A percentile compares a stretch with the other conserved stretches of the same genome.
These are phyloP conservation scores for Melieria picta DNA, from an alignment of 2,888 invertebrate genomes.

Conservation along the genomic window DNA sequence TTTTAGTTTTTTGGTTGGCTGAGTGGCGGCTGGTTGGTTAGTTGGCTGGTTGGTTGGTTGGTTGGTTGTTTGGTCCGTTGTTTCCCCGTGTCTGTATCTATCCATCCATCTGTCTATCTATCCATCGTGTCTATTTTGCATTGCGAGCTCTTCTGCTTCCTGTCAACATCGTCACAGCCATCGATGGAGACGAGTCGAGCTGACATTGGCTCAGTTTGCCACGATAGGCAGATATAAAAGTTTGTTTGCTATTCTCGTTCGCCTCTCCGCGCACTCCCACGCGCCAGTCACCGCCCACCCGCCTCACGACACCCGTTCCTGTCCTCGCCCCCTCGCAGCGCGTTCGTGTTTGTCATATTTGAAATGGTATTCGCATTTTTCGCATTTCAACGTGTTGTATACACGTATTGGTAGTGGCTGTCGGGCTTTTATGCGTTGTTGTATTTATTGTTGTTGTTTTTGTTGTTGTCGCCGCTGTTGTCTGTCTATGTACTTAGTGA, in stretches of 20 bases:
- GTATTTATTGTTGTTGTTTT: too few species aligned
- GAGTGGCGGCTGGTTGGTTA: neutral
- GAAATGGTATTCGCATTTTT: neutral
- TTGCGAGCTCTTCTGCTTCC: conserved; percentile 31
- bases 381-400: too few species aligned
- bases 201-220: conserved; percentile 42
- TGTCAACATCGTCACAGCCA: conserved; percentile 41
- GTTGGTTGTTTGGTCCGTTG: conserved; percentile 36
- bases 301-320: conserved; percentile 7
- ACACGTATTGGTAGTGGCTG: too few species aligned
- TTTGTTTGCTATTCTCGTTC: conserved; percentile 22
- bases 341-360: conserved; percentile 10
- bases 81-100: conserved; percentile 36
- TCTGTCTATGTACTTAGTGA: neutral
- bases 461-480: neutral
- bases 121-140: conserved; percentile 20
- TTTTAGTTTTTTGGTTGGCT: conserved; percentile 26
- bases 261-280: neutral
- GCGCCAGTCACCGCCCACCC: neutral
- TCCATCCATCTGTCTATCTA: neutral
- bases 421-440: too few species aligned
- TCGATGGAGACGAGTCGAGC: conserved; percentile 37
- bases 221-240: conserved; percentile 40
- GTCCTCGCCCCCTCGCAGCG: too few species aligned
- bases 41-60: conserved; percentile 19